Percentiles rank a stretch among this genome's conserved stretches.
Evolutionary conservation across 2,888 invertebrate species (phyloP).

Genomic region (Tenthredo scrophulariae): DNA sequence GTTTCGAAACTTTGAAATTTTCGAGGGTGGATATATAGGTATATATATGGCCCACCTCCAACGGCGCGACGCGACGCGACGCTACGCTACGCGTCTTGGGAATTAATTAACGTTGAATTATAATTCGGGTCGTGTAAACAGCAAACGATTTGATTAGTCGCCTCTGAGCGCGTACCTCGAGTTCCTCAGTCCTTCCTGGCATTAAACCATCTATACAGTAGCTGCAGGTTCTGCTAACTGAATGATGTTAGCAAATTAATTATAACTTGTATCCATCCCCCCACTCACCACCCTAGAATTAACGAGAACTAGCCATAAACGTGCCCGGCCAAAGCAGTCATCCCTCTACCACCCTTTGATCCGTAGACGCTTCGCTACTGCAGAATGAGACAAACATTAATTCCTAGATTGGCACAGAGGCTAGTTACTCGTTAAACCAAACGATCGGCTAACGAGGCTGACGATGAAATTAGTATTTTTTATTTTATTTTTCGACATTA

Average conservation of each 20-base stretch:
- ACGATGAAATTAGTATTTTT: not conserved
- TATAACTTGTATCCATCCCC: slow-evolving; percentile 46
- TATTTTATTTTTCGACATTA: not conserved
- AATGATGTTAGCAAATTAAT: slow-evolving; percentile 53
- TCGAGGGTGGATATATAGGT: not conserved
- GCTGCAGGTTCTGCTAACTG: slow-evolving; percentile 37
- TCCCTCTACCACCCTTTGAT: not conserved
- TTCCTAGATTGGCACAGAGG: not conserved
- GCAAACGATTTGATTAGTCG: slow-evolving; percentile 52
- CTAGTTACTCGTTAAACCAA: slow-evolving; percentile 40
- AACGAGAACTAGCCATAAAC: slow-evolving; percentile 40
- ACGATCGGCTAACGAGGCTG: slow-evolving; percentile 4
- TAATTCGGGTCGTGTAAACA: slow-evolving; percentile 52
- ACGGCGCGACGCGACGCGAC: not conserved
- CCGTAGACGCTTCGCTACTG: not conserved
- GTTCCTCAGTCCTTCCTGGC: slow-evolving; percentile 22
- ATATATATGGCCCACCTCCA: not conserved
- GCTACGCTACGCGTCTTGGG: slow-evolving; percentile 18
- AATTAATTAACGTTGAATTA: slow-evolving; percentile 51
- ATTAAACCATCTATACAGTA: slow-evolving; percentile 5
- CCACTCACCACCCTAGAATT: not conserved
- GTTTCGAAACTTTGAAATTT: slow-evolving; percentile 17
- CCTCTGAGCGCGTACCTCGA: slow-evolving; percentile 20
- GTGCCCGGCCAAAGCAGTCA: slow-evolving; percentile 2
- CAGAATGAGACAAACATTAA: slow-evolving; percentile 9